phyloP scores from a whole-genome alignment of 35 echinoderm and acorn worm genomes.

The Ophiothrix spiculata region DNA sequence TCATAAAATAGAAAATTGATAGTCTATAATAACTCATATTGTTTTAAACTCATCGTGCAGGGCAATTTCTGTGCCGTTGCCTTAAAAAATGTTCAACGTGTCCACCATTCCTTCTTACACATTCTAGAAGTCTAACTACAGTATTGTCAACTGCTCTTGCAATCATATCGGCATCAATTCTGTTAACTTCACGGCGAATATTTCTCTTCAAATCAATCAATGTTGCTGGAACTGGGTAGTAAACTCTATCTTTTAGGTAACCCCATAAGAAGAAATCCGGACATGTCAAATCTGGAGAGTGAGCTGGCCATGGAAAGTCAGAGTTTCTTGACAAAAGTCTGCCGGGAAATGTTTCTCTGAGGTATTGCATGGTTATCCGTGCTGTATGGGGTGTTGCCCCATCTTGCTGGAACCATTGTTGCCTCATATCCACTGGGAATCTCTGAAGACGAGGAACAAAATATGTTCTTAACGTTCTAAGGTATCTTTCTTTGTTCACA shows the following conservation, averaged over 20 bases:
- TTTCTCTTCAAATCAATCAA: background rate
- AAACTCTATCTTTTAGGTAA: constrained; percentile 13
- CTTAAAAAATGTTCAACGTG: too few relatives aligned
- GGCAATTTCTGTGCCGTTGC: too few relatives aligned
- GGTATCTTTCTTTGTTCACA: background rate
- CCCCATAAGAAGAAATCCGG: constrained; percentile 20
- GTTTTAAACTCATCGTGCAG: too few relatives aligned
- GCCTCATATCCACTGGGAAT: background rate
- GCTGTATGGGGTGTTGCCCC: constrained; percentile 5
- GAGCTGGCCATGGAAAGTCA: background rate
- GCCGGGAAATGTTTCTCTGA: background rate
- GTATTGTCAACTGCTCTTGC: too few relatives aligned
- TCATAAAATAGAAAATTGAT: too few relatives aligned
- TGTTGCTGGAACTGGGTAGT: background rate
- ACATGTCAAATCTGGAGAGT: constrained; percentile 1
- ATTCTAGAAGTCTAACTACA: too few relatives aligned
- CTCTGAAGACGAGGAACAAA: background rate
- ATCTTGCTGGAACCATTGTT: constrained; percentile 18
- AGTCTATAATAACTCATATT: too few relatives aligned
- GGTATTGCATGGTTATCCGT: background rate
- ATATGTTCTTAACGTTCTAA: background rate
- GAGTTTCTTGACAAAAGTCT: background rate
- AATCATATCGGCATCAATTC: background rate
- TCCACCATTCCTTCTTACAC: too few relatives aligned
- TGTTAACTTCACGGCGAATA: background rate